Percentiles rank a stretch among this genome's conserved stretches.
These are phyloP conservation scores for Venturia canescens DNA, from an alignment of 1,140 invertebrate species.

Conservation along the genomic window DNA sequence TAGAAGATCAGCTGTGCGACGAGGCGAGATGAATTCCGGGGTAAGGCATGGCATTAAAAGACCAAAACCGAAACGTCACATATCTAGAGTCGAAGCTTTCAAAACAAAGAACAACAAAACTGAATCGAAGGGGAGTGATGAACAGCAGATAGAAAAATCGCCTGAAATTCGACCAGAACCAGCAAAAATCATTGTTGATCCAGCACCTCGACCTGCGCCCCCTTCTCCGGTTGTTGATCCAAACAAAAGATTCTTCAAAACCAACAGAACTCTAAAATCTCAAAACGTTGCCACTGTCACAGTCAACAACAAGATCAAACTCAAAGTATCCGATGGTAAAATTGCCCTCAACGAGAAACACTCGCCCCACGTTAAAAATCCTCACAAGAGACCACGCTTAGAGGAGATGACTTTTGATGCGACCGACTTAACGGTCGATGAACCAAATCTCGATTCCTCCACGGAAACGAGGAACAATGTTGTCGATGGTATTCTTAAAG, in stretches of 20 bases:
- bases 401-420: conserved; percentile 60
- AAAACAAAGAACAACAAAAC: conserved; percentile 31
- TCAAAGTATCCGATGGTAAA: conserved; percentile 50
- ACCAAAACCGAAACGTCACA: conserved; percentile 62
- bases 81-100: conserved; percentile 36
- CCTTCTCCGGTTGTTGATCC: conserved; percentile 55
- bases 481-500: conserved; percentile 65
- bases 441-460: conserved; percentile 58
- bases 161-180: neutral
- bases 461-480: conserved; percentile 52
- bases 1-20: conserved; percentile 50
- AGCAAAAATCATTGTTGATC: neutral
- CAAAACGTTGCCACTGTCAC: conserved; percentile 61
- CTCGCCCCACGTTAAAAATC: neutral
- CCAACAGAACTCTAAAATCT: conserved; percentile 53
- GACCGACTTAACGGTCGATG: conserved; percentile 67
- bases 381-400: conserved; percentile 47
- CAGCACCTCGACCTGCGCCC: neutral
- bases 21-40: conserved; percentile 69
- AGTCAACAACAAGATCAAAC: conserved; percentile 63
- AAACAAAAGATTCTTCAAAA: conserved; percentile 70
- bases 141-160: conserved; percentile 25
- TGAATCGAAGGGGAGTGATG: neutral
- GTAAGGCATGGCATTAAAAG: conserved; percentile 70
- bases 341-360: conserved; percentile 53